Conservation (phyloP, 2,113 vertebrate species). For the Pelobates fuscus region DNA sequence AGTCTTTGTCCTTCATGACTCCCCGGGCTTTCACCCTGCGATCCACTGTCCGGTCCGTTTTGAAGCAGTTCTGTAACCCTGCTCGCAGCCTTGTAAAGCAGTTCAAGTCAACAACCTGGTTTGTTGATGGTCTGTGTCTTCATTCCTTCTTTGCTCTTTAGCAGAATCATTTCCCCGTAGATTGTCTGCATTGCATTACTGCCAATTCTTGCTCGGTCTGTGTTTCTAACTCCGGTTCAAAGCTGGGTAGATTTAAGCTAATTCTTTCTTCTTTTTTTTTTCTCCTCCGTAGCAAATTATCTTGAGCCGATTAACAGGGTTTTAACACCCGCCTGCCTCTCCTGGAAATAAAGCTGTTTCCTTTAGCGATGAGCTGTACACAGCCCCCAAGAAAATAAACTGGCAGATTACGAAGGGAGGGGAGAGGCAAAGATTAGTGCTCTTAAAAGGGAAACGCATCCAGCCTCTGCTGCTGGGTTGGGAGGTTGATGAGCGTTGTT, state of each 20-base stretch:
- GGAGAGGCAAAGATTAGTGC: constrained; percentile 65
- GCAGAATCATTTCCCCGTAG: constrained; percentile 30
- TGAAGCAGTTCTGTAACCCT: constrained; percentile 57
- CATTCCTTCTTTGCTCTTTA: constrained; percentile 5
- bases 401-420: constrained; percentile 51
- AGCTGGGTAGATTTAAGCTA: constrained; percentile 4
- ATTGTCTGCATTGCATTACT: constrained; percentile 38
- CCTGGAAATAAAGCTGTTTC: constrained; percentile 70
- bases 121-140: neutral
- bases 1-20: constrained; percentile 91
- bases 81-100: neutral
- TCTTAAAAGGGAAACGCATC: constrained; percentile 74
- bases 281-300: constrained; percentile 14
- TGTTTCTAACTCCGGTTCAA: constrained; percentile 3
- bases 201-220: neutral
- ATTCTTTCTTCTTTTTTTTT: constrained; percentile 13
- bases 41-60: constrained; percentile 89
- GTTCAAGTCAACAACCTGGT: neutral
- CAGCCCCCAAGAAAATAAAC: constrained; percentile 12
- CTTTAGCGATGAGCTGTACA: constrained; percentile 52
- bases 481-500: constrained; percentile 38
- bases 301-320: constrained; percentile 17
- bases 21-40: constrained; percentile 88
- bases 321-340: constrained; percentile 56
- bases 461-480: neutral